A percentile compares a stretch with the other conserved stretches of the same genome.
Evolutionary conservation across 1,140 invertebrate species (phyloP).

Genomic region (Brachionus sp.): DNA sequence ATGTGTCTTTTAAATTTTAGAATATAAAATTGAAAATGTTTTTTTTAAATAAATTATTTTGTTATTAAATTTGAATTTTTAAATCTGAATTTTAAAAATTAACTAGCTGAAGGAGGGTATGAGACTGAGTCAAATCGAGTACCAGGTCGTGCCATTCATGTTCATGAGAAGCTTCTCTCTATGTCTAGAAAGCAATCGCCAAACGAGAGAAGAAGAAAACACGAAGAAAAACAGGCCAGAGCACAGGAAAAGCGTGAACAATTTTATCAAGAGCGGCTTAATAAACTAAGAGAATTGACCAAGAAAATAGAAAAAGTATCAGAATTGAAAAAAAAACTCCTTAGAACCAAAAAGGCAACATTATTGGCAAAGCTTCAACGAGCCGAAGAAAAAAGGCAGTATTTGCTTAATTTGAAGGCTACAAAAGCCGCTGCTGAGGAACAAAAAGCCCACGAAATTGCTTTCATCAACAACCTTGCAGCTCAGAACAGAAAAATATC

Average conservation of each 20-base stretch:
- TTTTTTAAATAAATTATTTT: no score
- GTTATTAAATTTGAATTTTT: no score
- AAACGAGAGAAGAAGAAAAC: constrained; percentile 62
- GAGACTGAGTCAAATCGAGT: constrained; percentile 63
- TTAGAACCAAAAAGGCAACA: constrained; percentile 75
- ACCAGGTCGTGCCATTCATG: constrained; percentile 79
- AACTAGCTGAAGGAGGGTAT: constrained; percentile 67
- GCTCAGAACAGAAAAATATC: constrained; percentile 90
- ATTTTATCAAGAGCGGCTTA: constrained; percentile 76
- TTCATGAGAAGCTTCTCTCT: constrained; percentile 87
- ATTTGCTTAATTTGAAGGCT: constrained; percentile 74
- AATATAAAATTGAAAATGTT: no score
- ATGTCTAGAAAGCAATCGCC: constrained; percentile 71
- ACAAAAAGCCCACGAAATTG: constrained; percentile 75
- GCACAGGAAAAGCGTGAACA: constrained; percentile 67
- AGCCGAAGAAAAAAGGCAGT: constrained; percentile 83
- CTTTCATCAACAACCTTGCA: constrained; percentile 92
- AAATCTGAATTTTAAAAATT: not conserved
- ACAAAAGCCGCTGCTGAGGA: constrained; percentile 95
- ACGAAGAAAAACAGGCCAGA: constrained; percentile 74
- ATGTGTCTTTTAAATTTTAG: no score
- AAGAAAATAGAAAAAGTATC: constrained; percentile 80
- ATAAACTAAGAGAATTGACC: constrained; percentile 76
- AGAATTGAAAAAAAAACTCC: constrained; percentile 76
- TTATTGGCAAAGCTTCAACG: constrained; percentile 80